phyloP scores from a whole-genome alignment of 1,140 invertebrate genomes.

The Aradophagus sp. region DNA sequence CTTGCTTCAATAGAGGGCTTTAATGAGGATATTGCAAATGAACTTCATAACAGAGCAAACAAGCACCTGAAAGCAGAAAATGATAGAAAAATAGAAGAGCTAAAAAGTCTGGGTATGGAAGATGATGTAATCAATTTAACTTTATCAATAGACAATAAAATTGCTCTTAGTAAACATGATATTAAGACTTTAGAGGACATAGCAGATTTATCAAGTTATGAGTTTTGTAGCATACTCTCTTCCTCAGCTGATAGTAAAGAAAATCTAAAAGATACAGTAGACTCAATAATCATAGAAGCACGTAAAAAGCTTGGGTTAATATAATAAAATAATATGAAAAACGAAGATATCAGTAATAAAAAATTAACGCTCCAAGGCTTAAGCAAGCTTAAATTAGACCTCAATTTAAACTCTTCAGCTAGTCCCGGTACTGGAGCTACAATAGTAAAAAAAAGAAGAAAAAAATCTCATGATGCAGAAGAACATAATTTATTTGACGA shows the following conservation, averaged over 20 bases:
- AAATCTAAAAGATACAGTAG: slow-evolving; percentile 24
- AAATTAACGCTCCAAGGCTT: slow-evolving; percentile 23
- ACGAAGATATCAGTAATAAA: slow-evolving; percentile 24
- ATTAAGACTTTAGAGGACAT: slow-evolving; percentile 24
- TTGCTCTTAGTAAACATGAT: slow-evolving; percentile 25
- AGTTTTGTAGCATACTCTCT: slow-evolving; percentile 23
- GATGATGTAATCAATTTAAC: slow-evolving; percentile 24
- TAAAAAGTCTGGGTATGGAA: slow-evolving; percentile 22
- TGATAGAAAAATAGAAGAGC: slow-evolving; percentile 25
- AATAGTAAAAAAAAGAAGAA: slow-evolving; percentile 26
- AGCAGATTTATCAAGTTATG: slow-evolving; percentile 25
- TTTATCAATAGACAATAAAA: slow-evolving; percentile 25
- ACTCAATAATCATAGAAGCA: slow-evolving; percentile 24
- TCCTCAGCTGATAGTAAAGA: slow-evolving; percentile 22
- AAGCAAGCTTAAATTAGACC: slow-evolving; percentile 25
- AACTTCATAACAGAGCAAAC: slow-evolving; percentile 16
- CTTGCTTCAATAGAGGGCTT: slow-evolving; percentile 22
- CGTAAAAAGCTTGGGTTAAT: slow-evolving; percentile 25
- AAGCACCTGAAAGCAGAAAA: slow-evolving; percentile 20
- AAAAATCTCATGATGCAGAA: slow-evolving; percentile 23
- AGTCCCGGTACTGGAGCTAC: slow-evolving; percentile 20
- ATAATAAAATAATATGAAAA: slow-evolving; percentile 25
- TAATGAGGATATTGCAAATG: slow-evolving; percentile 26
- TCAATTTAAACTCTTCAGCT: slow-evolving; percentile 23
- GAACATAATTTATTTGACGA: slow-evolving; percentile 25